Conservation (phyloP, 2,888 invertebrate species). For the Pimpla rufipes region DNA sequence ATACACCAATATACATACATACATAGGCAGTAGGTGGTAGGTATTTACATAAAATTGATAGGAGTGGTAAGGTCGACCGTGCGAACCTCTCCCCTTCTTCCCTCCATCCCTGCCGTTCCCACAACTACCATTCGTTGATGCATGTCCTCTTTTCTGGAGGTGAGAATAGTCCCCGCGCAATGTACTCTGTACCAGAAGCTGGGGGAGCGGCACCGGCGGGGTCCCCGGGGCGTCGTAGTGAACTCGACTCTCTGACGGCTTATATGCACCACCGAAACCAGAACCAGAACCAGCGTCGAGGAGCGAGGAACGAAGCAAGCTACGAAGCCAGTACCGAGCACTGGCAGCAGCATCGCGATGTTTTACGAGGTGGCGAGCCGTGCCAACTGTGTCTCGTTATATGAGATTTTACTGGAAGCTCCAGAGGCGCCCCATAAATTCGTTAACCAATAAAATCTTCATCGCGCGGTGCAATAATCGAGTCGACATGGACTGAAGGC, state of each 20-base stretch:
- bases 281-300: slow-evolving; percentile 29
- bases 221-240: slow-evolving; percentile 78
- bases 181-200: slow-evolving; percentile 37
- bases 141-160: slow-evolving; percentile 50
- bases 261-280: slow-evolving; percentile 42
- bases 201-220: slow-evolving; percentile 57
- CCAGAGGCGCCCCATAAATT: slow-evolving; percentile 82
- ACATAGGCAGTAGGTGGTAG: slow-evolving; percentile 37
- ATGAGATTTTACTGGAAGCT: slow-evolving; percentile 82
- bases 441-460: slow-evolving; percentile 83
- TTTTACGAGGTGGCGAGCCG: slow-evolving; percentile 83
- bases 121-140: slow-evolving; percentile 40
- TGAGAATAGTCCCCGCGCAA: slow-evolving; percentile 47
- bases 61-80: slow-evolving; percentile 20
- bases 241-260: slow-evolving; percentile 50
- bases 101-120: neutral
- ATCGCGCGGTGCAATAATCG: slow-evolving; percentile 77
- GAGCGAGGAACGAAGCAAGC: slow-evolving; percentile 19
- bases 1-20: slow-evolving; percentile 46
- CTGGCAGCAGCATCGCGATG: slow-evolving; percentile 75
- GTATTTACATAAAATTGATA: slow-evolving; percentile 54
- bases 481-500: slow-evolving; percentile 35
- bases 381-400: slow-evolving; percentile 84
- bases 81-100: too few species aligned
- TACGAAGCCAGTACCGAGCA: slow-evolving; percentile 45